phyloP scores from a whole-genome alignment of 2,797 vertebrate genomes.

The Pantherophis alleghaniensis region DNA sequence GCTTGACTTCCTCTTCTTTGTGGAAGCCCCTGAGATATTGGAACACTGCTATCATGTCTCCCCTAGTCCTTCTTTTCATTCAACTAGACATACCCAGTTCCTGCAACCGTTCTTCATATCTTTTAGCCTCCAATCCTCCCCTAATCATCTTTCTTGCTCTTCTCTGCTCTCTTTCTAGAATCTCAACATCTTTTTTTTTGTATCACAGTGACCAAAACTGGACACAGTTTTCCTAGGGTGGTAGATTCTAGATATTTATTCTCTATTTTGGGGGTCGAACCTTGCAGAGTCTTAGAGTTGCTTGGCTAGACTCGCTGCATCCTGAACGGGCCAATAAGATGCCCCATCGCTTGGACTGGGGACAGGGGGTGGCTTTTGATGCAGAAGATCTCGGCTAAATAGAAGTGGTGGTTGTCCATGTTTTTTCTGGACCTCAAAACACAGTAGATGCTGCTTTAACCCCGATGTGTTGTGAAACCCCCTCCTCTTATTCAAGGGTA shows the following conservation, averaged over 20 bases:
- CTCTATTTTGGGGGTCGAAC: neutral
- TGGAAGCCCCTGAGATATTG: rapidly evolving
- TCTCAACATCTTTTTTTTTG: no score
- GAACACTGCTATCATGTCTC: no score
- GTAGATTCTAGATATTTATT: neutral
- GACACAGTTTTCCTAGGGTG: no score
- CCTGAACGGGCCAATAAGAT: neutral
- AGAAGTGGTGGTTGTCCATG: neutral
- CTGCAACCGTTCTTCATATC: rapidly evolving
- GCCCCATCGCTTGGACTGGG: neutral
- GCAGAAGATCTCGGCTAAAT: neutral
- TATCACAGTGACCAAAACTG: no score
- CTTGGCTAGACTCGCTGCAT: neutral
- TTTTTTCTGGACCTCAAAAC: neutral
- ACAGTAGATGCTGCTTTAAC: neutral
- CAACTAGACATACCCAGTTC: no score
- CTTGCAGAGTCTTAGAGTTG: neutral
- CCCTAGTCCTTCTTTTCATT: no score
- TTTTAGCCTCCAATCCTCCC: no score
- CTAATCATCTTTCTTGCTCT: no score
- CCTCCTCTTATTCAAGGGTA: no score
- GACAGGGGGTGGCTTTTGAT: neutral
- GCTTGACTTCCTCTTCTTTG: no score
- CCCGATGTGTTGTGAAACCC: neutral
- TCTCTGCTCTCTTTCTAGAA: no score